Conservation (phyloP, 2,113 vertebrate genomes). For the cattle (Bos taurus) region DNA sequence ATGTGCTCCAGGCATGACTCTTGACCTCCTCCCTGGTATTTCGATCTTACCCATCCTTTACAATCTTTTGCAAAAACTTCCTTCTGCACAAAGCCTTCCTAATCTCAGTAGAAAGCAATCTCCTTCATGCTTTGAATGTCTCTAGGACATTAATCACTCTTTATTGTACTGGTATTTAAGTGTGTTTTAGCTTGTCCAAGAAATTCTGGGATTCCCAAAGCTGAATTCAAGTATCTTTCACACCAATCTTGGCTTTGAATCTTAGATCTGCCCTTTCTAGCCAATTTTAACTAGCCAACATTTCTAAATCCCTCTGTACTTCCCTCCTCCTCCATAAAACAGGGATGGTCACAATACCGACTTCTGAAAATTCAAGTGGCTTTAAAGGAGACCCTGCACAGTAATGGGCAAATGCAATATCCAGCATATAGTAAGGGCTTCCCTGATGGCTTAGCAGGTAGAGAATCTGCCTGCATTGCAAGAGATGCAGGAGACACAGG, state of each 20-base stretch:
- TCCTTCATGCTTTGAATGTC: background rate
- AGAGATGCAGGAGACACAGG: background rate
- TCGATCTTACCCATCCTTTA: background rate
- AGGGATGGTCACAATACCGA: background rate
- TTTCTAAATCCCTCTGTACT: background rate
- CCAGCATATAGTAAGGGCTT: background rate
- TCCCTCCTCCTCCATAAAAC: background rate
- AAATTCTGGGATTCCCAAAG: background rate
- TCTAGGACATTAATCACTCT: background rate
- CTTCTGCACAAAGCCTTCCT: background rate
- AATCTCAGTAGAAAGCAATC: background rate
- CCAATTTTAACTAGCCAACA: background rate
- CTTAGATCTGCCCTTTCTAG: background rate
- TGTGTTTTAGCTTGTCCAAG: background rate
- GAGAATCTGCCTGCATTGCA: background rate
- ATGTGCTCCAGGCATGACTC: background rate
- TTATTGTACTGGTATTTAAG: background rate
- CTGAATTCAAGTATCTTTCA: background rate
- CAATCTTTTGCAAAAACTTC: background rate
- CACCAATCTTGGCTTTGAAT: background rate
- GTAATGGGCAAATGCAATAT: background rate
- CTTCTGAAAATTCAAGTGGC: background rate
- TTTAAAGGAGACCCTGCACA: background rate
- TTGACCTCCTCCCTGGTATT: background rate
- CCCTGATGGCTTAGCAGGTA: background rate